Percentiles rank a stretch among this genome's conserved stretches.
Evolutionary conservation across 2,888 invertebrate genomes (phyloP).

Genomic region (Empis livida): DNA sequence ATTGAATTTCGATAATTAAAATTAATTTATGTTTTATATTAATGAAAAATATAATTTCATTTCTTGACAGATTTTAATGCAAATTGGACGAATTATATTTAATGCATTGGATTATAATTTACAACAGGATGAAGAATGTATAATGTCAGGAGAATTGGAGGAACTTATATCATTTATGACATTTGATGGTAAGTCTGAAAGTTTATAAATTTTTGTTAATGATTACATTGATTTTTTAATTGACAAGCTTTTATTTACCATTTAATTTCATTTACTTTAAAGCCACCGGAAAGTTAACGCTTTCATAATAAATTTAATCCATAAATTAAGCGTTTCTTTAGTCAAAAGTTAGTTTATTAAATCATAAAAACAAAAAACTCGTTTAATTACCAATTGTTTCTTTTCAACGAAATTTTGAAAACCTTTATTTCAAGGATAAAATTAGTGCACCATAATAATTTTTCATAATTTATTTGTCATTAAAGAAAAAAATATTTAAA

Average conservation of each 20-base stretch:
- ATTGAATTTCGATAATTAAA: too few species aligned
- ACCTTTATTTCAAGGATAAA: too few species aligned
- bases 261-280: not conserved
- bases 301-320: too few species aligned
- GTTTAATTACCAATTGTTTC: too few species aligned
- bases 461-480: too few species aligned
- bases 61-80: constrained; percentile 56
- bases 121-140: constrained; percentile 72
- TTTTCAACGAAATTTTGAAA: too few species aligned
- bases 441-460: too few species aligned
- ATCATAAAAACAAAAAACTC: too few species aligned
- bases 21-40: too few species aligned
- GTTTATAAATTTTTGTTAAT: not conserved
- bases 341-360: not conserved
- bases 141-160: constrained; percentile 74
- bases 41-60: not conserved
- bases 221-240: not conserved
- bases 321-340: too few species aligned
- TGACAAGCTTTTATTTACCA: not conserved
- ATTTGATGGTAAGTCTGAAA: constrained; percentile 41
- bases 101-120: constrained; percentile 82
- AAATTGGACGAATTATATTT: constrained; percentile 74
- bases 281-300: too few species aligned
- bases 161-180: constrained; percentile 79
- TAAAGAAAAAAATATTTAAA: too few species aligned